Evolutionary conservation across 2,888 invertebrate genomes (phyloP).

Genomic region (Lithosia quadra): DNA sequence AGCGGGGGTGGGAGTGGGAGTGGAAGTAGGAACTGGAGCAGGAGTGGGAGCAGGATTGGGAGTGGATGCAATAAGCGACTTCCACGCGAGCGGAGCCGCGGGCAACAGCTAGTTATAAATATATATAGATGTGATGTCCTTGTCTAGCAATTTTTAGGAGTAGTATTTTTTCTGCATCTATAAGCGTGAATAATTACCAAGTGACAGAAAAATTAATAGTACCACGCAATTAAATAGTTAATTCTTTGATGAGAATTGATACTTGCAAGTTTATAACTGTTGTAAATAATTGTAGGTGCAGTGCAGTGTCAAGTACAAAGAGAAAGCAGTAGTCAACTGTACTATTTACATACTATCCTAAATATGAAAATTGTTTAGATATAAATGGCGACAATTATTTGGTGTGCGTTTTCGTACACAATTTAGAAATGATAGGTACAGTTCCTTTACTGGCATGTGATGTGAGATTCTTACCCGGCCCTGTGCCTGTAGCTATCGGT

Average conservation of each 20-base stretch:
- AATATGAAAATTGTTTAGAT: constrained; percentile 12
- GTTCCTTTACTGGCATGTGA: not conserved
- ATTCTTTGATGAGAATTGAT: not conserved
- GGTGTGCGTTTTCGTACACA: constrained; percentile 4
- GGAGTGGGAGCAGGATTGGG: no score
- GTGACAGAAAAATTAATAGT: not conserved
- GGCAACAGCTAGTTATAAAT: no score
- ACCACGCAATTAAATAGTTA: not conserved
- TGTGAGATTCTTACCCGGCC: constrained; percentile 1
- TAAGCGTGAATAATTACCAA: not conserved
- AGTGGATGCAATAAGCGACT: no score
- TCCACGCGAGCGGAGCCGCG: no score
- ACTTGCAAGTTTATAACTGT: not conserved
- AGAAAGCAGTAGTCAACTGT: constrained; percentile 18
- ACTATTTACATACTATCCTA: constrained; percentile 19
- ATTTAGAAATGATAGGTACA: not conserved
- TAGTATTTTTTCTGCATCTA: not conserved
- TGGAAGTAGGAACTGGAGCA: no score
- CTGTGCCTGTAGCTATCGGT: not conserved
- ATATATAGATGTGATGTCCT: no score
- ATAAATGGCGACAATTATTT: constrained; percentile 16
- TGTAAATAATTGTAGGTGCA: constrained; percentile 7
- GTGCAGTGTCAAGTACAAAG: constrained; percentile 11
- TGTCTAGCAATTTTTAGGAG: not conserved
- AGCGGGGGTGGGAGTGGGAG: no score